Base-by-base conservation (phyloP, 2,113 vertebrate genomes). In the Vulpes lagopus region DNA sequence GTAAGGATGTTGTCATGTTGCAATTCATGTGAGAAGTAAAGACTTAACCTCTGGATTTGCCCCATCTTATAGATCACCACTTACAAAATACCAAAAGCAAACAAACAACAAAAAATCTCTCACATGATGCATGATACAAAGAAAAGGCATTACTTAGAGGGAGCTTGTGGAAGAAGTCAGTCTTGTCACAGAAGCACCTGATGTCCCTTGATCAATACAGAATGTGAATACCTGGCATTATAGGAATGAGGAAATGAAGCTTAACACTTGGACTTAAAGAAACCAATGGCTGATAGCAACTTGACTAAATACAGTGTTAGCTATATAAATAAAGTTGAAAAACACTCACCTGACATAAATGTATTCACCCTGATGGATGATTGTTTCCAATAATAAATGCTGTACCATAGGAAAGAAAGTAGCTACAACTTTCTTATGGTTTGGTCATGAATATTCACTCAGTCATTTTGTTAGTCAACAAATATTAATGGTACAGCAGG, bases 291-390 rank as follows among this genome's bases (percentile, higher is more conserved):
- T 94, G 76, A 78, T 16, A 95, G 78, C 55, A 97, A 83, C 19
- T 69, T 96, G 55, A 85, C 51, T 91, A 81, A 94, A 76, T 25
- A 87, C 32, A 88, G 10, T 65, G 51, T 57, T 32, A 90, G 71
- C 57, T 93, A 25, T 86, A 81, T 90, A 94, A 96, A 89, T 76
- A 82, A 95, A 92, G 62, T 60, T 92, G 69, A 95, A 96, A 97
- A 92, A 79, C 65, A 97, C 57, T 91, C 73, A 92, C 49, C 43
- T 94, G 84, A 53, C 84, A 82, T 96, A 90, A 87, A 85, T 84
- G 38, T 81, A 55, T 87, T 92, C 35, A 95, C 35, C 55, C n/a
- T 71, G 23, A 30, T 89, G 23, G 97, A 95, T 71, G n/a, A 80
- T 91, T 96, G 69, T 64, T 91, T 88, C 53, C 60, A 83, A 93